Percentiles rank a stretch among this genome's conserved stretches.
These are phyloP conservation scores for Amphipyra tragopoginis DNA, from an alignment of 2,888 invertebrate genomes.

Conservation along the genomic window DNA sequence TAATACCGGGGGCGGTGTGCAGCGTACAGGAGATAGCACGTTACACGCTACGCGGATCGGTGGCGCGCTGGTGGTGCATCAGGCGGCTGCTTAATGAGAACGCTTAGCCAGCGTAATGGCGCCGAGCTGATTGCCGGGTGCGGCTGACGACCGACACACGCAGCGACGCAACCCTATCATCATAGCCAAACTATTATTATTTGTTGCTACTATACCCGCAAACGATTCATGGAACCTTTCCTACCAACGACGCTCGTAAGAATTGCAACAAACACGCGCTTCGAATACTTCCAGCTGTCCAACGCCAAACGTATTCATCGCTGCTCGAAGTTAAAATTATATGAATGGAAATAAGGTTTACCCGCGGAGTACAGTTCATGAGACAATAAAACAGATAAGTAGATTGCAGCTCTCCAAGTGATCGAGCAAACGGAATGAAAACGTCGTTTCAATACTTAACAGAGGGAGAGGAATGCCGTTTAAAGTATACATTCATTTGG, in stretches of 20 bases:
- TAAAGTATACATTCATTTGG: constrained; percentile 68
- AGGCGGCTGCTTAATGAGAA: constrained; percentile 77
- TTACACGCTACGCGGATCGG: constrained; percentile 40
- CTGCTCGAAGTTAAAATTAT: constrained; percentile 16
- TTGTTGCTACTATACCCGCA: constrained; percentile 65
- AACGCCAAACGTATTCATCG: constrained; percentile 16
- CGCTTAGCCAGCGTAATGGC: constrained; percentile 80
- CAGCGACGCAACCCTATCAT: constrained; percentile 70
- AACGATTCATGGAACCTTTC: constrained; percentile 65
- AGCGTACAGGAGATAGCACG: constrained; percentile 55
- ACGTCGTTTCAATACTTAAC: constrained; percentile 63
- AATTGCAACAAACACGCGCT: constrained; percentile 39
- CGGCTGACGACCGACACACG: constrained; percentile 69
- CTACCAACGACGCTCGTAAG: constrained; percentile 52
- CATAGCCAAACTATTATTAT: constrained; percentile 70
- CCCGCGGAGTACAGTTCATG: constrained; percentile 27
- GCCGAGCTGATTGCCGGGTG: constrained; percentile 75
- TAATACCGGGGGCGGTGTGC: constrained; percentile 63
- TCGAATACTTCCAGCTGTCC: constrained; percentile 7
- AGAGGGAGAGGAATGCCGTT: constrained; percentile 64
- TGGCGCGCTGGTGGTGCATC: constrained; percentile 59
- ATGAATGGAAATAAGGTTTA: constrained; percentile 30
- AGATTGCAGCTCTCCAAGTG: constrained; percentile 55
- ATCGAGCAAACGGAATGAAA: constrained; percentile 62
- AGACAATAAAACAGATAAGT: constrained; percentile 60